Conservation (phyloP, 2,797 vertebrate genomes). For the Cryptoblepharus egeriae region DNA sequence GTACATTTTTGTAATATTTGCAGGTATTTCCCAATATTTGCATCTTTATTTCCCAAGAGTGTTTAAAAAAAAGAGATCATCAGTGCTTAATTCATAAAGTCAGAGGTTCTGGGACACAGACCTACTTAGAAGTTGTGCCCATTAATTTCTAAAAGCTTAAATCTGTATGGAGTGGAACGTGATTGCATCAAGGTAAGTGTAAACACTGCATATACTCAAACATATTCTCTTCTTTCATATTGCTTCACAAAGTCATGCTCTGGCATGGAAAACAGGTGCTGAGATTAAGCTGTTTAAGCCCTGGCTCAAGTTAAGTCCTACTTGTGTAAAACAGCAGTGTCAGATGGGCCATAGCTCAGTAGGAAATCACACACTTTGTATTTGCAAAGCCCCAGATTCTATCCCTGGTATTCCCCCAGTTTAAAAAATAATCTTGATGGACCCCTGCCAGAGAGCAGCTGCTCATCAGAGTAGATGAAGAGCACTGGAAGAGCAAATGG, state of each 20-base stretch:
- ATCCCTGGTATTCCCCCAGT: not conserved
- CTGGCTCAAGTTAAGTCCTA: not conserved
- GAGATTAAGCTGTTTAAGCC: not conserved
- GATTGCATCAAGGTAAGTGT: not conserved
- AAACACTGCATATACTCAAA: not conserved
- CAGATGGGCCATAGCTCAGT: not conserved
- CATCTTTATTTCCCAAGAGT: no score
- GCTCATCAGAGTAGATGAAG: not conserved
- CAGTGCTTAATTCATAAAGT: not conserved
- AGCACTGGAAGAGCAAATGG: not conserved
- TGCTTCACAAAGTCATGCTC: not conserved
- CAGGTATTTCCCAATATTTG: no score
- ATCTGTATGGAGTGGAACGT: not conserved
- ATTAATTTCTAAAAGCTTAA: not conserved
- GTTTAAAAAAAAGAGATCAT: no score
- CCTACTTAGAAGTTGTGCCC: no score
- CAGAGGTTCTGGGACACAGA: not conserved
- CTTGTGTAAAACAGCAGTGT: not conserved
- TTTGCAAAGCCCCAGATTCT: not conserved
- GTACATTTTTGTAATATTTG: not conserved
- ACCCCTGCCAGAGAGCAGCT: not conserved
- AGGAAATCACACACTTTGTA: not conserved
- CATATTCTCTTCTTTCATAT: not conserved
- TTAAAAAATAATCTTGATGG: not conserved
- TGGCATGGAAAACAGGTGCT: not conserved